Conservation (phyloP, 2,797 vertebrate genomes). For the Fistularia tabacaria region DNA sequence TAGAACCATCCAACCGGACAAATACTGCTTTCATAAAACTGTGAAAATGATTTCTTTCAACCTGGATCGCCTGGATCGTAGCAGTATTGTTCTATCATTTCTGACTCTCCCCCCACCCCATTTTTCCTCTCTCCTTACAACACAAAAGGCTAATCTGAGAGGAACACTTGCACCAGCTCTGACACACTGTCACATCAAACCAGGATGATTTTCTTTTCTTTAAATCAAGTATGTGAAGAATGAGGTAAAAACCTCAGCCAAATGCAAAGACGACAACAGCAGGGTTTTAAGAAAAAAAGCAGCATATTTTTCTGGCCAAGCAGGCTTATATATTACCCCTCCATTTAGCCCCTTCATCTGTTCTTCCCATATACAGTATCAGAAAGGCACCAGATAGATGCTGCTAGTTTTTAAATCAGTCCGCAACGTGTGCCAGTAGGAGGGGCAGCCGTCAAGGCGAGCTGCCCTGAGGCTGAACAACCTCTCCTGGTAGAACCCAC, state of each 20-base stretch:
- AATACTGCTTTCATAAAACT: slow-evolving; percentile 67
- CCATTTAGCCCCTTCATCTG: slow-evolving; percentile 31
- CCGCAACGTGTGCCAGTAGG: slow-evolving; percentile 42
- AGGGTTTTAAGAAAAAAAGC: slow-evolving; percentile 34
- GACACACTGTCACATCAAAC: slow-evolving; percentile 61
- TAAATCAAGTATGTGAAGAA: slow-evolving; percentile 50
- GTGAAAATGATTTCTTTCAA: slow-evolving; percentile 67
- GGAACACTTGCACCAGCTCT: slow-evolving; percentile 53
- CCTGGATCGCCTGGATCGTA: slow-evolving; percentile 40
- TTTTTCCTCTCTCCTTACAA: slow-evolving; percentile 42
- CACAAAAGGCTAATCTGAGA: slow-evolving; percentile 70
- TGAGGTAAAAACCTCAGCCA: slow-evolving; percentile 43
- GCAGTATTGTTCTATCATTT: slow-evolving; percentile 49
- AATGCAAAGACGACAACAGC: slow-evolving; percentile 42
- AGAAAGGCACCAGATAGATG: slow-evolving; percentile 37
- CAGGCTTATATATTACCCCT: slow-evolving; percentile 38
- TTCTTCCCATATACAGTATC: slow-evolving; percentile 39
- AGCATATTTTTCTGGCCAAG: slow-evolving; percentile 20
- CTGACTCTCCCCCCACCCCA: slow-evolving; percentile 30
- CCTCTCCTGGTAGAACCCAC: slow-evolving; percentile 52
- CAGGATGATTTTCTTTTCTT: slow-evolving; percentile 55
- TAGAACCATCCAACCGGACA: slow-evolving; percentile 63
- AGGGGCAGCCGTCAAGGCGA: slow-evolving; percentile 56
- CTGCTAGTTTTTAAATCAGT: slow-evolving; percentile 43
- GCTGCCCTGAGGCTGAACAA: slow-evolving; percentile 57